phyloP scores from a whole-genome alignment of 2,888 invertebrate species.

The Agrotis exclamationis region DNA sequence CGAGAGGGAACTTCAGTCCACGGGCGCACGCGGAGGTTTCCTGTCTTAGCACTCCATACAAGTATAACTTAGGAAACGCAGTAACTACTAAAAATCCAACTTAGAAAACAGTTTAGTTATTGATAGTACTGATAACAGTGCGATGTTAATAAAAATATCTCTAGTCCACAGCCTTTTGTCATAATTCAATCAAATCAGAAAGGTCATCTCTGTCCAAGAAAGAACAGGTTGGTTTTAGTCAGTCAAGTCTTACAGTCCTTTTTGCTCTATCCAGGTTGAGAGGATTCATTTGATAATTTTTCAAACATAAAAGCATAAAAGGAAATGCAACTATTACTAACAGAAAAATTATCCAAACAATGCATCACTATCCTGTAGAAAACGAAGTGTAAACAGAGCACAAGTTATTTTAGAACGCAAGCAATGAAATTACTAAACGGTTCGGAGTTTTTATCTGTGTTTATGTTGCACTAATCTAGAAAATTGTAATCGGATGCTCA shows the following conservation, averaged over 20 bases:
- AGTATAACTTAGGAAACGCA: neutral
- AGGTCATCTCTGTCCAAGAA: too few relatives aligned
- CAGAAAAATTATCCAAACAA: neutral
- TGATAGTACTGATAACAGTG: too few relatives aligned
- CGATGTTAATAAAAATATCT: neutral
- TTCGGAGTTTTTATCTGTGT: slow-evolving; percentile 71
- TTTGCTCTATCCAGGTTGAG: too few relatives aligned
- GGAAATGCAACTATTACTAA: neutral
- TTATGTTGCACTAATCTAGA: slow-evolving; percentile 70
- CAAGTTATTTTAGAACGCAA: slow-evolving; percentile 69
- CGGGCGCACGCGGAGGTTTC: too few relatives aligned
- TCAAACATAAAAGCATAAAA: neutral
- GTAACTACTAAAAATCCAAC: neutral
- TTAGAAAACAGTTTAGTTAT: neutral
- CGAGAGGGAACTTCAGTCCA: too few relatives aligned
- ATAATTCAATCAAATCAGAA: neutral
- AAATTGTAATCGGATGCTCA: slow-evolving; percentile 65
- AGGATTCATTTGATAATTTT: too few relatives aligned
- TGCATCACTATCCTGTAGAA: slow-evolving; percentile 4
- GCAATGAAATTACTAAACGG: slow-evolving; percentile 75
- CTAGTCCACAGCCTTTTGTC: neutral
- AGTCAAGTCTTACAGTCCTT: too few relatives aligned
- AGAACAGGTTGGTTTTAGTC: too few relatives aligned
- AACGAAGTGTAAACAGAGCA: slow-evolving; percentile 63
- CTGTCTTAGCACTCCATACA: too few relatives aligned